Evolutionary conservation across 2,888 invertebrate species (phyloP).

Genomic region (Himalopsyche kuldschensis): DNA sequence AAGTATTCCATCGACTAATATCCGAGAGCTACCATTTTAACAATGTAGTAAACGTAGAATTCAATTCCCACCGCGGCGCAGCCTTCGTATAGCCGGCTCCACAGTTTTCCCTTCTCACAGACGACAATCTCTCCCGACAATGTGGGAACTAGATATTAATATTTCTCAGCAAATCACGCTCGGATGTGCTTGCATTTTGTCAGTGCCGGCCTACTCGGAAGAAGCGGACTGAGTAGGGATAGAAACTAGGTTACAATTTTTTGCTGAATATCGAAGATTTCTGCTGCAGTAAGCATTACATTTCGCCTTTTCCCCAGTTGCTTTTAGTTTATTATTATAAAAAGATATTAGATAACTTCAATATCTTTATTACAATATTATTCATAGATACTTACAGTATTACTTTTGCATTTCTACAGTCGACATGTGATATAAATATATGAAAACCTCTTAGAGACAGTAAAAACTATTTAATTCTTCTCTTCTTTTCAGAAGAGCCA

Average conservation of each 20-base stretch:
- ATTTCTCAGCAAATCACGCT: constrained; percentile 31
- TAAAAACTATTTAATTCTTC: no score
- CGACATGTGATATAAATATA: no score
- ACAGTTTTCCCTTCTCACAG: not conserved
- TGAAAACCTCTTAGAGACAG: no score
- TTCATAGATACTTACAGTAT: no score
- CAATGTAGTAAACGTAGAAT: not conserved
- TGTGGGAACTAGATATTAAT: constrained; percentile 35
- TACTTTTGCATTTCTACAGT: no score
- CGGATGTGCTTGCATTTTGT: constrained; percentile 17
- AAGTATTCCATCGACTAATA: no score
- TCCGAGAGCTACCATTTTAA: not conserved
- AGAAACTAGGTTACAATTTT: not conserved
- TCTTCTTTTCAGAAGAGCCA: no score
- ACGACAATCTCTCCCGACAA: constrained; percentile 5
- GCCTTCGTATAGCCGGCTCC: not conserved
- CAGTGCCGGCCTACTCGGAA: not conserved
- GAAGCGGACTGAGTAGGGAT: not conserved
- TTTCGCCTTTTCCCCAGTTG: not conserved
- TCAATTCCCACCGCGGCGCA: not conserved
- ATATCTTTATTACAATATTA: not conserved
- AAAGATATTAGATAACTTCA: not conserved
- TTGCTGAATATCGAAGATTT: not conserved
- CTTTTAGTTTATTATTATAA: not conserved
- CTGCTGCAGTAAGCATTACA: not conserved